These are phyloP conservation scores for Fissipunctia ypsillon DNA, from an alignment of 2,888 invertebrate genomes.

Conservation along the genomic window DNA sequence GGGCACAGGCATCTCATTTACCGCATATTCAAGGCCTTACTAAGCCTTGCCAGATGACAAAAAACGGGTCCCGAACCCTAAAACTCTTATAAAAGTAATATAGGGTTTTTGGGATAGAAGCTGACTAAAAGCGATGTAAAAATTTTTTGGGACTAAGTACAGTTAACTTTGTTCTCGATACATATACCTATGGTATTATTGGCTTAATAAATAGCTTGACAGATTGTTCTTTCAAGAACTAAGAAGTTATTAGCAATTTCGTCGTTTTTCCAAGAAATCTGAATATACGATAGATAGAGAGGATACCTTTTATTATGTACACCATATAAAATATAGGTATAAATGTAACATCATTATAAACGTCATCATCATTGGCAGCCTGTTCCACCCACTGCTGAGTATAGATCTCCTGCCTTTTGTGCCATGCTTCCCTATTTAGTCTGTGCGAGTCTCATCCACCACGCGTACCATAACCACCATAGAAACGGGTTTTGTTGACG, in stretches of 20 bases:
- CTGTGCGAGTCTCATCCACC: too few relatives aligned
- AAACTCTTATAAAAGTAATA: constrained; percentile 63
- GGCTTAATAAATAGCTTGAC: background rate
- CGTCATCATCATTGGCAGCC: background rate
- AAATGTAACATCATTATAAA: background rate
- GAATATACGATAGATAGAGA: background rate
- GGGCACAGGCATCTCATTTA: constrained; percentile 52
- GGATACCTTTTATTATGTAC: background rate
- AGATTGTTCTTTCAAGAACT: background rate
- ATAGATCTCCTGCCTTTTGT: background rate
- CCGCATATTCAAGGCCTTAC: constrained; percentile 24
- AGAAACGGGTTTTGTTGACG: too few relatives aligned
- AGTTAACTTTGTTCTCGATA: constrained; percentile 29
- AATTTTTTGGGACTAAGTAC: constrained; percentile 58
- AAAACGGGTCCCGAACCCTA: constrained; percentile 63
- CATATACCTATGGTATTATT: constrained; percentile 11
- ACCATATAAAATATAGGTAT: background rate
- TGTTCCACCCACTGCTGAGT: background rate
- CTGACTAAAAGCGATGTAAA: constrained; percentile 55
- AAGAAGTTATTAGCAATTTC: background rate
- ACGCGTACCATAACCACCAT: too few relatives aligned
- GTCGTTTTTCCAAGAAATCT: background rate
- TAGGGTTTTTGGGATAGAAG: constrained; percentile 48
- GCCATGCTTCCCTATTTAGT: background rate
- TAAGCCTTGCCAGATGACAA: constrained; percentile 54